These are phyloP conservation scores for Daubentonia madagascariensis DNA, from an alignment of 2,113 vertebrate species.

Conservation along the genomic window DNA sequence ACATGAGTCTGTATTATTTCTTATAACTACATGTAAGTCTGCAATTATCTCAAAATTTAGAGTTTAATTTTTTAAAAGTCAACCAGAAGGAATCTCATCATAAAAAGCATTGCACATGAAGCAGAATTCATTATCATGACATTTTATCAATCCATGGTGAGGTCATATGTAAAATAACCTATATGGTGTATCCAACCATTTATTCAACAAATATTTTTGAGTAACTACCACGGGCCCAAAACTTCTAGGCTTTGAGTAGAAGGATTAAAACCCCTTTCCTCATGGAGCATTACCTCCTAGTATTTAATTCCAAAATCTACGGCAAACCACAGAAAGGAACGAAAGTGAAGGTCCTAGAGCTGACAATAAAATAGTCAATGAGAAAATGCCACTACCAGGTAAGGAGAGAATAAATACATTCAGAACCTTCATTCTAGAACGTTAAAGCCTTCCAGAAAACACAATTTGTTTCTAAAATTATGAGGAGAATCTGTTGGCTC, in stretches of 20 bases:
- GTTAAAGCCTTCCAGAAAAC: neutral
- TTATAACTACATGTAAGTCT: neutral
- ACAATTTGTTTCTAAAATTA: conserved; percentile 1
- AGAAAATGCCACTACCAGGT: neutral
- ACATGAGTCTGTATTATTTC: neutral
- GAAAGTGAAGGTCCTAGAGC: neutral
- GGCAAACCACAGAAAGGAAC: neutral
- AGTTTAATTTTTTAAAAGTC: neutral
- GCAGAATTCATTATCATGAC: neutral
- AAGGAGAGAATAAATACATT: neutral
- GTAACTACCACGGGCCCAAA: neutral
- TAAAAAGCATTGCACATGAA: conserved; percentile 17
- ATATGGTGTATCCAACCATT: neutral
- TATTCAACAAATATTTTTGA: conserved; percentile 15
- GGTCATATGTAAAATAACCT: neutral
- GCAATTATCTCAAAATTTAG: neutral
- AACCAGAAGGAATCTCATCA: neutral
- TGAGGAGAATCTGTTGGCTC: neutral
- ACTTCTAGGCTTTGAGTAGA: neutral
- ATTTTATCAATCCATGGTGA: neutral
- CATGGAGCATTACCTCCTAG: neutral
- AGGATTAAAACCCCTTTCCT: neutral
- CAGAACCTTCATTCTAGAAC: neutral
- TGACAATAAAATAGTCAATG: neutral
- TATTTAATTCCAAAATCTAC: neutral